Percentiles rank a stretch among this genome's conserved stretches.
Evolutionary conservation across 2,113 vertebrate species (phyloP).

Genomic region (Pionites leucogaster): DNA sequence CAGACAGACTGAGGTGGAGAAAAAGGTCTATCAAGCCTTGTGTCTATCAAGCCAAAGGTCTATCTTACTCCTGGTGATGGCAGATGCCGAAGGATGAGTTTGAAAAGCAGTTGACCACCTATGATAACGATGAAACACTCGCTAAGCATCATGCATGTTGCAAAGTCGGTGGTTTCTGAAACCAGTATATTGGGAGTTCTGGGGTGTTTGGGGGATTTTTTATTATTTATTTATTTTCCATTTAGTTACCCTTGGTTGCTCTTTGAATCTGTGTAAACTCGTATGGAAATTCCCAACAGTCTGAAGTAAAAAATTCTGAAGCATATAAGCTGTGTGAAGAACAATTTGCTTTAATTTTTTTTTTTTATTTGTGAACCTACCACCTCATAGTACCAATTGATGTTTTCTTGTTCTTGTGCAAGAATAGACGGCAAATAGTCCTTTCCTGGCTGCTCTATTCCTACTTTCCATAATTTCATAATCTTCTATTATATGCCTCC

Average conservation of each 20-base stretch:
- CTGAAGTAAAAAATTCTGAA: neutral
- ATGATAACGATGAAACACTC: neutral
- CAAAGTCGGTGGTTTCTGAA: neutral
- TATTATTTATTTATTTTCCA: neutral
- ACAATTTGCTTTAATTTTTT: neutral
- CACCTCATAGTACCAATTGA: neutral
- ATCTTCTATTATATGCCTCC: neutral
- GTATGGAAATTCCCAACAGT: neutral
- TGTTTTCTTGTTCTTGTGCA: neutral
- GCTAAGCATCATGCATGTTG: neutral
- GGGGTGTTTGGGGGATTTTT: accelerated
- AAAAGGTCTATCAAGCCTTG: neutral
- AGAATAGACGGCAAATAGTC: neutral
- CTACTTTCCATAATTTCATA: neutral
- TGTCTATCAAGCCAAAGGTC: neutral
- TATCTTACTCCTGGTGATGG: neutral
- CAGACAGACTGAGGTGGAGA: neutral
- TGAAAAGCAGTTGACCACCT: neutral
- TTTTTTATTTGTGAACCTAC: neutral
- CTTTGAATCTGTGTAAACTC: neutral
- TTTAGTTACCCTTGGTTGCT: neutral
- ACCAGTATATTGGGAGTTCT: accelerated
- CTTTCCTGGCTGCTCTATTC: neutral
- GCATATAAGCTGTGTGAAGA: neutral
- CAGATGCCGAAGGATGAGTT: neutral